phyloP scores from a whole-genome alignment of 2,797 vertebrate species.

The Argentina silus region DNA sequence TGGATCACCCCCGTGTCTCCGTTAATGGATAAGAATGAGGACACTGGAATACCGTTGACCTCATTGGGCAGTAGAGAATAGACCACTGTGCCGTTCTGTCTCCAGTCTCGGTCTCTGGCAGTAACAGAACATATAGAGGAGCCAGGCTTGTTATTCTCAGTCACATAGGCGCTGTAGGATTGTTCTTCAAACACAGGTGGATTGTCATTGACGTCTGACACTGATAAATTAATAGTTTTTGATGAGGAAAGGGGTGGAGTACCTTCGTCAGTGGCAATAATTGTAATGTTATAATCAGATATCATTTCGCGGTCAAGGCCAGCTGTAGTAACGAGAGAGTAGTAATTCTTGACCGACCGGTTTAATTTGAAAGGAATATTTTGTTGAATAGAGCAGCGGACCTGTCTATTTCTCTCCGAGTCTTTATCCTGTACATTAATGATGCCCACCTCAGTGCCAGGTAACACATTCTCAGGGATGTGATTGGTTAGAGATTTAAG shows the following conservation, averaged over 20 bases:
- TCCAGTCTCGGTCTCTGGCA: too few species aligned
- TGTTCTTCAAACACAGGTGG: constrained; percentile 25
- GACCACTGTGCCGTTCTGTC: too few species aligned
- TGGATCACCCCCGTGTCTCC: constrained; percentile 61
- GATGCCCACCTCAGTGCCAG: constrained; percentile 52
- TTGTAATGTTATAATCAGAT: constrained; percentile 24
- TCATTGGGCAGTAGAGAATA: too few species aligned
- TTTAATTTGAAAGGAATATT: constrained; percentile 64
- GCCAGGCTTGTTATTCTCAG: constrained; percentile 35
- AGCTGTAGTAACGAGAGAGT: constrained; percentile 33
- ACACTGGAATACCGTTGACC: background rate
- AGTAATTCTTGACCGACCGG: constrained; percentile 63
- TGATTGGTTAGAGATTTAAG: background rate
- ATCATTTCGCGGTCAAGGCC: constrained; percentile 37
- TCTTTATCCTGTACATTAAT: constrained; percentile 64
- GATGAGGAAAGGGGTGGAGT: constrained; percentile 26
- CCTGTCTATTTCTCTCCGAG: constrained; percentile 29
- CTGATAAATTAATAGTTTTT: constrained; percentile 11
- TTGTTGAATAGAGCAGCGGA: constrained; percentile 19
- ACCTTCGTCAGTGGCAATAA: constrained; percentile 24
- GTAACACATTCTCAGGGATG: constrained; percentile 5
- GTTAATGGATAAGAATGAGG: constrained; percentile 68
- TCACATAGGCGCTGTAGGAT: constrained; percentile 24
- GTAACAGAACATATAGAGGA: background rate
- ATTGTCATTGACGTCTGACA: constrained; percentile 20